Base-by-base conservation (phyloP, 2,113 vertebrate genomes). In the Glaucomys volans region DNA sequence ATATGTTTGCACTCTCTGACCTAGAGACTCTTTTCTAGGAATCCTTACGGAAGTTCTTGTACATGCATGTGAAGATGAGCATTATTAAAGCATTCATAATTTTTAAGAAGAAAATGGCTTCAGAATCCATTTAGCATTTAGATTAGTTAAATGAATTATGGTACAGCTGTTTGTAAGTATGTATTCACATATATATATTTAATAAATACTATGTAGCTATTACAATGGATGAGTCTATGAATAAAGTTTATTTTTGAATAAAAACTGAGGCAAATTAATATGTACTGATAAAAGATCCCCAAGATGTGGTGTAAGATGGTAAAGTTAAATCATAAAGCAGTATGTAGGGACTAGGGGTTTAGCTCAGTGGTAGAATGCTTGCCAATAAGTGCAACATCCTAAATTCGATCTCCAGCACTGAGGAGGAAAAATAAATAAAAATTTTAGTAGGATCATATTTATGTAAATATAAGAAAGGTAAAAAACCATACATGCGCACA, bases 161-260 rank as follows among this genome's bases (percentile, higher is more conserved):
- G 24, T 86, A 52, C 30, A 75, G 26, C 37, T 80, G 26, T 50
- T 20, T 72, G 52, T 54, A 74, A 82, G 50, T 75, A 20, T n/a
- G 5, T 50, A 75, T 59, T 69, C 14, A 52, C 75, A 44, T 77
- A 24, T 83, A 74, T 50, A 75, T 72, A 32, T 50, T 90, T 75
- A 83, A 50, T 69, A 93, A 93, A 69, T 47, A 52, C 40, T 67
- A 37, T 81, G 32, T 22, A 26, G n/a, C 57, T 91, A 57, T 82
- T 86, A 67, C 94, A 80, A 44, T 90, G 44, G 42, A 59, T 88
- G 54, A 80, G 26, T 72, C 47, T 50, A 83, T 95, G 71, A 88
- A 80, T 88, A 52, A 50, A 44, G 26, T 62, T 40, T 83, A 4
- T 14, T 69, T 86, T 90, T 62, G 1, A 71, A 90, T 79, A 89